Base-by-base conservation (phyloP, 2,113 vertebrate species). In the Cyrtonyx montezumae region DNA sequence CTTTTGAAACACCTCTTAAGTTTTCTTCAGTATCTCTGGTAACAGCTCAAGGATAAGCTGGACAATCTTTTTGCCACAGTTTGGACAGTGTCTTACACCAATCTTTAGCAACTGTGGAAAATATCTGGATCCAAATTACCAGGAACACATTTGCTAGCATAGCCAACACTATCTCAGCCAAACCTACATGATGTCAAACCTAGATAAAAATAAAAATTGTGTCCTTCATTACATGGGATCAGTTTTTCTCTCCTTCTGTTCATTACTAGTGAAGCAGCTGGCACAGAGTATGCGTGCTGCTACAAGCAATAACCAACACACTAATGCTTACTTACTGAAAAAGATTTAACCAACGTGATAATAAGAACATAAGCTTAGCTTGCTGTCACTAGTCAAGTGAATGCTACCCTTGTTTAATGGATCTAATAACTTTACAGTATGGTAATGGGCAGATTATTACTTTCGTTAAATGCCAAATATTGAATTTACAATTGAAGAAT, bases 201-300 rank as follows among this genome's bases (percentile, higher is more conserved):
- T 19, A 42, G 55, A 65, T 21, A 89, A 82, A 94, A 95, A 90
- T 51, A 91, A 71, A 5, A 7, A 66, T 55, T 61, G 45, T 43
- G 59, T 34, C 86, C 62, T 65, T 81, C 46, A 21, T 43, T 70
- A 11, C 9, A 70, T 20, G 45, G 67, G 17, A 83, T 53, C 45
- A 74, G 36, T 56, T 84, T 71, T 85, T 22, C 28, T 78, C 40
- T 92, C 70, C 66, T 83, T 79, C 87, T 94, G 93, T 36, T 81
- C n/a, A 18, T 36, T 87, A 48, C 48, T 84, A 26, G n/a, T 1
- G 2, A 87, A 79, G 82, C 82, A 94, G 84, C 62, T 92, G 78
- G 53, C 81, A 63, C 3, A 28, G 13, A 70, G 32, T 16, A 20
- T 4, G 55, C 59, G 65, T n/a, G 21, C 84, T 63, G 79, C 90